Base-by-base conservation (phyloP, 1,140 invertebrate genomes). In the Drosophila trapezifrons region DNA sequence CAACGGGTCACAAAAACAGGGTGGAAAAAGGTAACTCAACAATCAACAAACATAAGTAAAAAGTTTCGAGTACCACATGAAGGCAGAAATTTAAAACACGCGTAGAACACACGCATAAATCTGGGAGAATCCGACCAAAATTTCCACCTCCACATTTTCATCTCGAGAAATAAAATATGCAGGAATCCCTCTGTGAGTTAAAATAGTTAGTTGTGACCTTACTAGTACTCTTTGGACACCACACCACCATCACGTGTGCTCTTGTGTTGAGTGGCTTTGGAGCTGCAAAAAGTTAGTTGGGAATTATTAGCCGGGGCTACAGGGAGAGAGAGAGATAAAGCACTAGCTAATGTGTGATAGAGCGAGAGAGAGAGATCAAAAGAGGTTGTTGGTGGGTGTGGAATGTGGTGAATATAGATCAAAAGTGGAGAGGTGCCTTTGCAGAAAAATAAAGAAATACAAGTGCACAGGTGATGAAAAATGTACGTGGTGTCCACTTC, bases 271-370 rank as follows among this genome's bases (percentile, higher is more conserved):
- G 20, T 52, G 66, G 54, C 35, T 72, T 74, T 32, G 17, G 56
- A 54, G 73, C 73, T 76, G 73, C 45, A 74, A 76, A 74, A 65
- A 65, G 58, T 62, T 63, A 65, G 58, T 54, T 62, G 32, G 51
- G 27, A 70, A 55, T 73, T 74, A 60, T 74, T 73, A 56, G 49
- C 49, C 54, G 9, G 38, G 35, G 35, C 54, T 45, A 70, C 25
- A 49, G 51, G 54, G 38, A 38, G 51, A 42, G 65, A 32, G 47
- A 37, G 45, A 25, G 40, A 46, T 29, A 66, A 35, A 46, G 17
- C 7, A n/a, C 7, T 55, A 51, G 37, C 32, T 37, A 59, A 15
- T 37, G 69, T 45, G 66, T 60, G 70, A 54, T 27, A 62, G 10
- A 20, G 29, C 29, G 72, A 32, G 22, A 49, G 25, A 52, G 45